Evolutionary conservation across 2,113 vertebrate species (phyloP).

Genomic region (Odocoileus virginianus): DNA sequence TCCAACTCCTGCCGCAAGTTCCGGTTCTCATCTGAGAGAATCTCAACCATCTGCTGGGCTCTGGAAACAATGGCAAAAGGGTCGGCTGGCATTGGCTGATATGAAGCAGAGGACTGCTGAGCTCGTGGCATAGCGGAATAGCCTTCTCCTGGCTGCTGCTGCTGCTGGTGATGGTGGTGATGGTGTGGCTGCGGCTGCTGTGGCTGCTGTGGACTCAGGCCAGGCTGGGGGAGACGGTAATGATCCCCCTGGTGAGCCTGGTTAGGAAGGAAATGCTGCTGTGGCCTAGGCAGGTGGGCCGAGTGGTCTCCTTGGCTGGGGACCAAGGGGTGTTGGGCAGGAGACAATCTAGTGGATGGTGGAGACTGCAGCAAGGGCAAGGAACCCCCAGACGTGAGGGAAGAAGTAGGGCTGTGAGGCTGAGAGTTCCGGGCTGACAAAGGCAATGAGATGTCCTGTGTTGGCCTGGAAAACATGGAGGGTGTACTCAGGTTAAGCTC

Average conservation of each 20-base stretch:
- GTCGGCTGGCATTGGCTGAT: constrained; percentile 89
- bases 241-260: constrained; percentile 84
- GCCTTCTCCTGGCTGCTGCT: constrained; percentile 80
- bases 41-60: constrained; percentile 95
- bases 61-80: constrained; percentile 91
- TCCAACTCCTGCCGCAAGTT: constrained; percentile 94
- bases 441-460: constrained; percentile 86
- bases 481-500: background rate
- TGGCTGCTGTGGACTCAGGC: constrained; percentile 80
- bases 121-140: constrained; percentile 88
- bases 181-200: background rate
- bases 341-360: constrained; percentile 84
- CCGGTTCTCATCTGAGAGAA: constrained; percentile 93
- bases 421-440: constrained; percentile 86
- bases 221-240: constrained; percentile 77
- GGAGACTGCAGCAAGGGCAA: constrained; percentile 92
- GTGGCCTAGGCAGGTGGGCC: constrained; percentile 77
- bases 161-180: constrained; percentile 61
- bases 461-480: constrained; percentile 85
- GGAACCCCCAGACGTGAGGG: constrained; percentile 92
- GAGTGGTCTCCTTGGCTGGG: constrained; percentile 81
- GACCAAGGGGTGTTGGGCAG: constrained; percentile 79
- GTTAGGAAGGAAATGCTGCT: constrained; percentile 80
- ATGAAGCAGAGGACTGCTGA: constrained; percentile 86
- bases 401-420: constrained; percentile 97